phyloP scores from a whole-genome alignment of 1,140 invertebrate genomes.

The Achatina immaculata region DNA sequence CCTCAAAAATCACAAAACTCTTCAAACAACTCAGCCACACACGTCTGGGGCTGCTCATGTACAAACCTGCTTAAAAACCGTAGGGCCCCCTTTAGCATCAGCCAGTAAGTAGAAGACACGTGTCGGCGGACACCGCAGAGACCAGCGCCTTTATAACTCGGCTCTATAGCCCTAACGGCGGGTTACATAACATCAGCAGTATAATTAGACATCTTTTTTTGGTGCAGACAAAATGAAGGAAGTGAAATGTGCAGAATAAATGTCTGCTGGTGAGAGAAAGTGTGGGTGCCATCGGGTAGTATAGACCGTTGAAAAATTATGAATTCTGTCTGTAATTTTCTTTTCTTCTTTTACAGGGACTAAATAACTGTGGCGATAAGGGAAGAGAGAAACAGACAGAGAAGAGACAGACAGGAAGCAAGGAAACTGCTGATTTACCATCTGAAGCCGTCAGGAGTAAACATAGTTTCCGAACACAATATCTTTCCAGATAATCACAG shows the following conservation, averaged over 20 bases:
- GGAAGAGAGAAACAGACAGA: neutral
- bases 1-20: too few relatives aligned
- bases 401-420: neutral
- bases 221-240: neutral
- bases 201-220: neutral
- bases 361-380: too few relatives aligned
- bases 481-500: too few relatives aligned
- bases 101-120: neutral
- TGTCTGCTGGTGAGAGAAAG: neutral
- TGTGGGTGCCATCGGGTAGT: neutral
- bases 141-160: neutral
- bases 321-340: too few relatives aligned
- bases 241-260: neutral
- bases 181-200: slow-evolving; percentile 5
- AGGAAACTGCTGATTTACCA: too few relatives aligned
- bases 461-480: too few relatives aligned
- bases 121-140: neutral
- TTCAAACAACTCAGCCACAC: too few relatives aligned
- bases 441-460: too few relatives aligned
- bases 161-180: neutral
- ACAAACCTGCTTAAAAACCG: neutral
- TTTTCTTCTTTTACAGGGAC: too few relatives aligned
- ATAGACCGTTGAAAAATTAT: too few relatives aligned
- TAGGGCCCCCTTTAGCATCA: too few relatives aligned
- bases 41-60: too few relatives aligned